phyloP scores from a whole-genome alignment of 35 echinoderm and acorn worm species.

The Apostichopus californicus region DNA sequence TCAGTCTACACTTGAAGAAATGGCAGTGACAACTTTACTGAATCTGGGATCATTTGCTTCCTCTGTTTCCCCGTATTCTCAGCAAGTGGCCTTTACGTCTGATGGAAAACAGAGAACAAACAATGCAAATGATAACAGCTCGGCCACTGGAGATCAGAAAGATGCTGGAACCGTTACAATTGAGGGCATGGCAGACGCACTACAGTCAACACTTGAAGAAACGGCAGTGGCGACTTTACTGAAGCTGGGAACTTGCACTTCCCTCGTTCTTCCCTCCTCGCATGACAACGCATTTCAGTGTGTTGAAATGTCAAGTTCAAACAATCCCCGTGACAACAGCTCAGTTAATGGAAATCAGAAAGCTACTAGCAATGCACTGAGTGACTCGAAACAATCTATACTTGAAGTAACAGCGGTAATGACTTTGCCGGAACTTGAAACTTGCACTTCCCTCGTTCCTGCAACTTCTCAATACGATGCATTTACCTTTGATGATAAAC shows the following conservation, averaged over 20 bases:
- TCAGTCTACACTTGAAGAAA: background rate
- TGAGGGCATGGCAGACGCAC: background rate
- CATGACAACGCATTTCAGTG: background rate
- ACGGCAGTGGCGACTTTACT: too few relatives aligned
- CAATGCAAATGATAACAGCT: too few relatives aligned
- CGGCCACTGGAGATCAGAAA: background rate
- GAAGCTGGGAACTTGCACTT: too few relatives aligned
- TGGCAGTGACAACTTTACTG: too few relatives aligned
- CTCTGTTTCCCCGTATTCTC: too few relatives aligned
- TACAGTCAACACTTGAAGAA: background rate
- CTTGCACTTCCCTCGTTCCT: background rate
- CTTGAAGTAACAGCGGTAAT: background rate
- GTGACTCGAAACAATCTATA: too few relatives aligned
- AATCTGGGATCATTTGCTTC: too few relatives aligned
- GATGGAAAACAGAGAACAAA: too few relatives aligned
- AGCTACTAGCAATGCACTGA: too few relatives aligned
- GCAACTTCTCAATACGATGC: background rate
- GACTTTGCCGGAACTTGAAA: background rate
- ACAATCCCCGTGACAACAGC: background rate
- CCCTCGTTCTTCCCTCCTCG: background rate
- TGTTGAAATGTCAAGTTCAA: background rate
- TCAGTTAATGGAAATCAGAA: too few relatives aligned
- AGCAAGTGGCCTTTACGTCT: too few relatives aligned
- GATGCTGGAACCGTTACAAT: background rate
- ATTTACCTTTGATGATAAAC: background rate